Base-by-base conservation (phyloP, 1,140 invertebrate genomes). In the Scylla paramamosain region DNA sequence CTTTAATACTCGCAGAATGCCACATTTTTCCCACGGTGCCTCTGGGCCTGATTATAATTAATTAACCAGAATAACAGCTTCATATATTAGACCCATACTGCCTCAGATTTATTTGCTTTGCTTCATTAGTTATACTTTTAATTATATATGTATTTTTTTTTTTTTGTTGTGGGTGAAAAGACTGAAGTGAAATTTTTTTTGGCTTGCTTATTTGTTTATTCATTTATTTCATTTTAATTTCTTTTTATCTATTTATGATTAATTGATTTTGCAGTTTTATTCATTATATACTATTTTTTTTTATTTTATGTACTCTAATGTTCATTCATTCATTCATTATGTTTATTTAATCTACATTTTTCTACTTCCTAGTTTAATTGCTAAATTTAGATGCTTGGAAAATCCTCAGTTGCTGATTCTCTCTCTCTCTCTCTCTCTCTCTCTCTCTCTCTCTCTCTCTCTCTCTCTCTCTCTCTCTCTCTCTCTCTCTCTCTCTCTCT, bases 401-500 rank as follows among this genome's bases (percentile, higher is more conserved):
- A 2, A 39, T 39, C 39, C 6, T 39, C 1, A 39, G 6, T 39
- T 83, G 20, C 77, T 83, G 77, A 29, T 29, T 83, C 1, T n/a
- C 7, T 83, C 77, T 29, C 77, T 83, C 28, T 83, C 77, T 83
- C 77, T 25, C 77, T 25, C 28, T 25, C 20, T 83, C 77, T 25
- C 77, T 83, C 28, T 83, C 28, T 29, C 28, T 29, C 28, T 29
- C 28, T 25, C 20, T 29, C 28, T 25, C 20, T 29, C 28, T 29
- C 20, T 29, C 28, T 83, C 28, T 29, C 77, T 29, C 28, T 25
- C 77, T 83, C 28, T 25, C 28, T 25, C 77, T 25, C 20, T 83
- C 28, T 25, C 20, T 83, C 77, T 83, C 77, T 83, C 77, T 83
- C 77, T 83, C 77, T 83, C 77, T 83, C 77, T 83, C 77, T 83